Evolutionary conservation across 2,797 vertebrate genomes (phyloP), one percentile per base, ranked within the genome.

Genomic region (Amblyopsis hoosieri): DNA sequence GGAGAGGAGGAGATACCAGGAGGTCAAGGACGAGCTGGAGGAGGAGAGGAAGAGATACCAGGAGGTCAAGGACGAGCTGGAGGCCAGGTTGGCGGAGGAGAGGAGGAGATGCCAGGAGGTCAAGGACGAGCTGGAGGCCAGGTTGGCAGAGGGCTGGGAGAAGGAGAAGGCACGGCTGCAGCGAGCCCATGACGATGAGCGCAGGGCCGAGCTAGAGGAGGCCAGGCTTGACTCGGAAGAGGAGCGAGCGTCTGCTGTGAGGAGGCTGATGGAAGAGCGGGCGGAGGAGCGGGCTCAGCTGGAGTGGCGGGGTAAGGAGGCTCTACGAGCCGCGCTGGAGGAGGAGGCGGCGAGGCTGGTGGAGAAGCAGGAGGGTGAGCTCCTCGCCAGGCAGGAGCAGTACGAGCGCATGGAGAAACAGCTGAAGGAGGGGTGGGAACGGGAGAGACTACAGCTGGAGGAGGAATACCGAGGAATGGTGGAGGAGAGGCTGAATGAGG

Each of bases 401-500:
- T 83, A 75, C 8, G 74, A 90, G 64, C 76, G 70, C 67, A 74
- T 53, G 67, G 89, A 91, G 76, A 74, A 11, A 0, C 79, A 15
- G 66, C 53, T 91, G 17, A 77, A 19, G 65, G 83, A 86, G 49
- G 80, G 82, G 51, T 90, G 85, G 83, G 74, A 89, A 73, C 64
- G 3, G 47, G 84, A 91, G 62, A 83, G 55, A 11, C 57, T 82
- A 48, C 87, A 89, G 29, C 74, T 92, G 57, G 89, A 89, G 69
- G 85, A 91, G 67, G 88, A 90, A 6, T 85, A 89, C 0, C 82
- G 90, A 19, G 82, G 57, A 3, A 87, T 85, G 82, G 67, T 90
- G 4, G 85, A 87, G 72, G 87, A 85, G 0, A 67, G 79, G 59
- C 57, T 91, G 56, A 75, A 23, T 0, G 82, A 89, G 33, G 87